Base-by-base conservation (phyloP, 2,797 vertebrate genomes). In the Smutsia temminckii region DNA sequence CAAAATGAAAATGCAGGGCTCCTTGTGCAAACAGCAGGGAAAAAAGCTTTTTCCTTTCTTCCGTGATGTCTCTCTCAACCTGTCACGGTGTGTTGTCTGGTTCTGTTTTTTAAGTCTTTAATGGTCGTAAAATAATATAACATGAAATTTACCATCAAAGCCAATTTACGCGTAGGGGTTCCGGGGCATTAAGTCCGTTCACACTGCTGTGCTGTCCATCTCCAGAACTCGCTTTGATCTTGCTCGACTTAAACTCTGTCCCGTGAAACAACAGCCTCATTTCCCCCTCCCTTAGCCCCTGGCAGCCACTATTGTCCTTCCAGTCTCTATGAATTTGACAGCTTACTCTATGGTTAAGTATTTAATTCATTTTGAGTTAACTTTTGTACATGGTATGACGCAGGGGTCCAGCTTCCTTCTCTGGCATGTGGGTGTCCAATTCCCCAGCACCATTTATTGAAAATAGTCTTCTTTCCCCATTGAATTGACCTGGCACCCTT, bases 71-170 rank as follows among this genome's bases (percentile, higher is more conserved):
- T 37, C n/a, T 55, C 13, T 74, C 74, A n/a, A 4, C 51, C 37
- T 32, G 14, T 7, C 4, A 13, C 5, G 12, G 71, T 51, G 69
- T 29, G 32, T 32, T 20, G 3, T 32, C 59, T 46, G 13, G 1
- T n/a, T 21, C 23, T 10, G 18, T 21, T n/a, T 51, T 13, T 12
- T n/a, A 14, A 46, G 3, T 27, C 57, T 71, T 68, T 34, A 12
- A 16, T 55, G 84, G 42, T 13, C 13, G 3, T 6, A 21, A 49
- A 77, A 17, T 5, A 13, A 27, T 3, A 0, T 29, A 5, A 29
- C 23, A 2, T 68, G 1, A n/a, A 64, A 25, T 5, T 11, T 10
- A 32, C 18, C 3, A 0, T 32, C 59, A 25, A 14, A 27, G 8
- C 49, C 29, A 4, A 21, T 64, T 23, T 7, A 17, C 16, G 34